phyloP scores from a whole-genome alignment of 2,113 vertebrate species.

The Pachyramphus minor region DNA sequence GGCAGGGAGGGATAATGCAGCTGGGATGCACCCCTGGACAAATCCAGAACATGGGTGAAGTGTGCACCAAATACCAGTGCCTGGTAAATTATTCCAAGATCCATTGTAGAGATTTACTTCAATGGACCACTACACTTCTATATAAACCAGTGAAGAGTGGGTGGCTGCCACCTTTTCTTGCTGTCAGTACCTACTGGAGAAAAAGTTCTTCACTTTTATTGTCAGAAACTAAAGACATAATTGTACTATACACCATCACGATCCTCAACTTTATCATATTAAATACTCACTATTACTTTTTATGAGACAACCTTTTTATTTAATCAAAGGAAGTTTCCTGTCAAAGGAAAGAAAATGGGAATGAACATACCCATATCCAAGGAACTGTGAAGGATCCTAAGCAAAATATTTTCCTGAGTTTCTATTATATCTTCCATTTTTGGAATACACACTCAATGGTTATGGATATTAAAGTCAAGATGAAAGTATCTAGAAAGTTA shows the following conservation, averaged over 20 bases:
- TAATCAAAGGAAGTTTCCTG: neutral
- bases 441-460: neutral
- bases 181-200: neutral
- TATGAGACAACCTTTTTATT: neutral
- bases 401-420: neutral
- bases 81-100: neutral
- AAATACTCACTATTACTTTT: neutral
- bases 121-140: neutral
- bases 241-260: neutral
- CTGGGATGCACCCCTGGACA: neutral
- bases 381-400: neutral
- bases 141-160: neutral
- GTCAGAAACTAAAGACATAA: neutral
- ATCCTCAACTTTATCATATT: neutral
- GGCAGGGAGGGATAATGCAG: neutral
- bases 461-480: neutral
- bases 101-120: neutral
- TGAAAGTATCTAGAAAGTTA: neutral
- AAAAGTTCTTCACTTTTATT: neutral
- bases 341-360: neutral
- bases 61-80: neutral
- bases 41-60: fast-evolving
- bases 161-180: neutral
- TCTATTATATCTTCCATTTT: neutral
- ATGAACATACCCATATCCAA: neutral